Base-by-base conservation (phyloP, 2,797 vertebrate genomes). In the Pseudochaenichthys georgianus region DNA sequence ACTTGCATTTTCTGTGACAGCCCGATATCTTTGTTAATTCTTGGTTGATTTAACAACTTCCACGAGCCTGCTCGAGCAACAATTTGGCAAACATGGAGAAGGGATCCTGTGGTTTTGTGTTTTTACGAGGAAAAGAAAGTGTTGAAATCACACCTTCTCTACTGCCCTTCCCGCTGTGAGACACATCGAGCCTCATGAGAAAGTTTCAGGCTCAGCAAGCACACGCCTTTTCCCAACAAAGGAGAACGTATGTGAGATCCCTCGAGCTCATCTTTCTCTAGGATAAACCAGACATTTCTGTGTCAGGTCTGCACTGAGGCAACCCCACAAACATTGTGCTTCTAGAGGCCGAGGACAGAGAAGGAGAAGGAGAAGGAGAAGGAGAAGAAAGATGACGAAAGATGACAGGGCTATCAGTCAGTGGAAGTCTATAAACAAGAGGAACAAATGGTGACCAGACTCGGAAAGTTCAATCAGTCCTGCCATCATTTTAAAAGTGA, bases 31-130 rank as follows among this genome's bases (percentile, higher is more conserved):
- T 64, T 50, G 21, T 45, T 54, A 7, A 0, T 59, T n/a, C 17
- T 45, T 64, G 50, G 10, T 21, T 41, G 48, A 70, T 52, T 17
- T 34, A 41, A 71, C 68, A 70, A 70, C 31, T 21, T 13, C 63
- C 53, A 67, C 16, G 13, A 7, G 3, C 58, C 48, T 3, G 43
- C 48, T 78, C 12, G 48, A 65, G 57, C 8, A 17, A 43, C 68
- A 75, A 13, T 70, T 54, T 67, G 46, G 23, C 46, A 70, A 53
- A 48, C 45, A 54, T 13, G 11, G 46, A 62, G 0, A 55, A 21
- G 47, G 62, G 83, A 12, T 76, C 58, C 10, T 8, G 76, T 69
- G 71, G 78, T 75, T 16, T 7, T 64, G 19, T 65, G 64, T 42
- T 70, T 58, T 70, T 19, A 16, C 42, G 38, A 61, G 66, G 52